Base-by-base conservation (phyloP, 2,113 vertebrate genomes). In the Phyllostomus hastatus region DNA sequence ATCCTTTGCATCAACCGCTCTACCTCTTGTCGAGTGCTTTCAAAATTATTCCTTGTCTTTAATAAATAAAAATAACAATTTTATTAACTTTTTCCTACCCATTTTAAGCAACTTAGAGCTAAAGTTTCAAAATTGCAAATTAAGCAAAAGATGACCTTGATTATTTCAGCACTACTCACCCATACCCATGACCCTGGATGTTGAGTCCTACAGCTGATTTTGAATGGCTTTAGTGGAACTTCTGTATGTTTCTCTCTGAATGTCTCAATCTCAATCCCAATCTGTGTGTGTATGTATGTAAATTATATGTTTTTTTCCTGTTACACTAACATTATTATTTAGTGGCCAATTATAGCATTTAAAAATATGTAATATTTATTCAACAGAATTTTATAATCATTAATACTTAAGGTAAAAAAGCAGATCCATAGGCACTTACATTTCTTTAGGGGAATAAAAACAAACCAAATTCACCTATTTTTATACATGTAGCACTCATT, bases 21-120 rank as follows among this genome's bases (percentile, higher is more conserved):
- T 59, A 99, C 99, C 98, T 99, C 99, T 94, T 99, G 99, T 33
- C 99, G 99, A 0, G 99, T 99, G 97, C 99, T 99, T 98, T 99
- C 99, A 98, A 99, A 99, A 98, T 99, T 99, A 98, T 99, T 99
- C 57, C 99, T 99, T 33, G 99, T 99, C 99, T 99, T 97, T 78
- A 82, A 82, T 43, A 98, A 83, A 97, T 1, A 94, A 82, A 97
- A 97, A 69, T 5, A 95, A 84, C 9, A 82, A 52, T 57, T 38
- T 93, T 22, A 78, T 14, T 26, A 4, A 90, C 46, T 4, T 31
- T 90, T 54, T 89, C 52, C 91, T 82, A 59, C 8, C 20, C 54
- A 41, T 43, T 41, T 61, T 88, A 35, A 33, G 26, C 41, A 95
- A 43, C 24, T 20, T 20, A 16, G 12, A 57, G 43, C 15, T 82